These are phyloP conservation scores for Plebejus melissa DNA, from an alignment of 2,888 invertebrate genomes.

Conservation along the genomic window DNA sequence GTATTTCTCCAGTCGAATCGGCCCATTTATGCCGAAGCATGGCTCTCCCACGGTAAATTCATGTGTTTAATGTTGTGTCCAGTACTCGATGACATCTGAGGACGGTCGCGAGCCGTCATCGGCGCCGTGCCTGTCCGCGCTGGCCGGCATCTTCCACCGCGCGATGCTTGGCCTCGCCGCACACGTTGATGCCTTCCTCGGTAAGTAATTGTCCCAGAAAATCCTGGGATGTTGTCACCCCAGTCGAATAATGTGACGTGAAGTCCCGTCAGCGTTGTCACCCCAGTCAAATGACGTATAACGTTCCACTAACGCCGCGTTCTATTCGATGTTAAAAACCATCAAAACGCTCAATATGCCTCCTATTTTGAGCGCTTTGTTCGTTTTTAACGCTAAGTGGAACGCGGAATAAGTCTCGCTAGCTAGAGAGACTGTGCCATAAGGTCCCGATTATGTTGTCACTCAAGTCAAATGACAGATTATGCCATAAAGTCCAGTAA, in stretches of 20 bases:
- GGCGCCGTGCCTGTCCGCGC: constrained; percentile 89
- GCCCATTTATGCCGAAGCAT: too few species aligned
- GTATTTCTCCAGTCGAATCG: too few species aligned
- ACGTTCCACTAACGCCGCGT: too few species aligned
- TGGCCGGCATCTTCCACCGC: constrained; percentile 94
- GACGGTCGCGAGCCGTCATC: constrained; percentile 91
- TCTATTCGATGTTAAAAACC: too few species aligned
- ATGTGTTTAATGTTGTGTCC: not conserved
- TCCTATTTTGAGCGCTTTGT: too few species aligned
- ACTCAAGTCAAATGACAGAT: not conserved
- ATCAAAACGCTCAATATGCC: too few species aligned
- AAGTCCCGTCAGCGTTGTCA: not conserved
- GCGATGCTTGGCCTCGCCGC: constrained; percentile 96
- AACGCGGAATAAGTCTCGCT: too few species aligned
- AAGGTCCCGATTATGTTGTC: not conserved
- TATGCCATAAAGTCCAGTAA: too few species aligned
- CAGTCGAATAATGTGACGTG: too few species aligned
- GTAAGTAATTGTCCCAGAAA: constrained; percentile 70
- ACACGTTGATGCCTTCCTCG: constrained; percentile 96
- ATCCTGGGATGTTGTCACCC: not conserved
- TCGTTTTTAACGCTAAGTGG: too few species aligned
- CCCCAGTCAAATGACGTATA: not conserved
- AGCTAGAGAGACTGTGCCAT: not conserved
- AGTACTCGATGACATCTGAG: constrained; percentile 83
- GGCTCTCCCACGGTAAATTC: too few species aligned